Conservation (phyloP, 2,113 vertebrate genomes). For the Stercorarius parasiticus region DNA sequence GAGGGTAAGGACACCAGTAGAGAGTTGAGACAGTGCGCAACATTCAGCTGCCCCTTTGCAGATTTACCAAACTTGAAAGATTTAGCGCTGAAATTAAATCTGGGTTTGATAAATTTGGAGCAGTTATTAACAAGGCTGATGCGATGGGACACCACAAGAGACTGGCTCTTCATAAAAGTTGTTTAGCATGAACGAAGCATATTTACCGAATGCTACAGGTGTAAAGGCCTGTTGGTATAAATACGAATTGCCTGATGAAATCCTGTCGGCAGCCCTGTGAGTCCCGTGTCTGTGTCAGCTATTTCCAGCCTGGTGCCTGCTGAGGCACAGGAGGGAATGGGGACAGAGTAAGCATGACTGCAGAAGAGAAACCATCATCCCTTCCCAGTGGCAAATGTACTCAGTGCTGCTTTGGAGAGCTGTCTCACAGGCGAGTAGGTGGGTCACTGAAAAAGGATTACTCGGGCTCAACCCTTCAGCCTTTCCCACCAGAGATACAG, state of each 20-base stretch:
- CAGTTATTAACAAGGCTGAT: not conserved
- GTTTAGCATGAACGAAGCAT: not conserved
- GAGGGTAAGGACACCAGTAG: not conserved
- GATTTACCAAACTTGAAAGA: not conserved
- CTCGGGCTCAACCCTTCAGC: not conserved
- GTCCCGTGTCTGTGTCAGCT: accelerated
- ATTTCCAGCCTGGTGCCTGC: not conserved
- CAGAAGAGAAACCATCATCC: not conserved
- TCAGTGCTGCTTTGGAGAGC: not conserved
- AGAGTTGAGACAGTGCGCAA: not conserved
- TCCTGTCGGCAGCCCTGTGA: no score
- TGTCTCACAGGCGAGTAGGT: not conserved
- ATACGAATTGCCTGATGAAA: not conserved
- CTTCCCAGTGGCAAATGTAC: not conserved
- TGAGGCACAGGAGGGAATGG: not conserved
- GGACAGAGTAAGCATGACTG: not conserved
- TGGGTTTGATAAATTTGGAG: not conserved
- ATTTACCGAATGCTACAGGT: not conserved
- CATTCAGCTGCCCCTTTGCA: not conserved
- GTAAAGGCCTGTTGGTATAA: not conserved
- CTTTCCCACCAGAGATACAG: not conserved
- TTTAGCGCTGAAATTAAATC: not conserved
- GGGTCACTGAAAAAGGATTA: not conserved
- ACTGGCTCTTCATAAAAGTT: not conserved
- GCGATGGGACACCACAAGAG: not conserved